phyloP scores from a whole-genome alignment of 2,113 vertebrate species.

The Pipra filicauda region DNA sequence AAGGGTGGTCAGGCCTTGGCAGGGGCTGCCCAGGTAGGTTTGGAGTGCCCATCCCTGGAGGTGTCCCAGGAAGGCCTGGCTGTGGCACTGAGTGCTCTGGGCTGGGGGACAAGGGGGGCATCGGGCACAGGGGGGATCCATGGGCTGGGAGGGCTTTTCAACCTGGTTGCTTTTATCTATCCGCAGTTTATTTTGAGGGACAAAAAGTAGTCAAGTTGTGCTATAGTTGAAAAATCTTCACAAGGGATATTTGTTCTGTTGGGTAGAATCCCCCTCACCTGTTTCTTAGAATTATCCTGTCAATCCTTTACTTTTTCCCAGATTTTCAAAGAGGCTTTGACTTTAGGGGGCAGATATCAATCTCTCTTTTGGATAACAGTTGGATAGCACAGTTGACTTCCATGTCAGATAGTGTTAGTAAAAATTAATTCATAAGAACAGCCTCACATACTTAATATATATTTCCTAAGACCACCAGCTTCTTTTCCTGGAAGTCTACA shows the following conservation, averaged over 20 bases:
- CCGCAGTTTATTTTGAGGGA: not conserved
- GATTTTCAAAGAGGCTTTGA: not conserved
- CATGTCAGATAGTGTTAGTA: not conserved
- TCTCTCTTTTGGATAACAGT: not conserved
- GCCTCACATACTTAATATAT: not conserved
- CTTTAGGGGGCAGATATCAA: not conserved
- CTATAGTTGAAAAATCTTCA: not conserved
- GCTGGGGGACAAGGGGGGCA: not conserved
- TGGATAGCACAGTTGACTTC: not conserved
- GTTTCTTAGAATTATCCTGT: conserved; percentile 11
- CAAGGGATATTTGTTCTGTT: not conserved
- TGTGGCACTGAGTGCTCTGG: not conserved
- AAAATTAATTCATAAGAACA: not conserved
- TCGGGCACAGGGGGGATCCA: accelerated
- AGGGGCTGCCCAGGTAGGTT: not conserved
- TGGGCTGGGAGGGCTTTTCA: not conserved
- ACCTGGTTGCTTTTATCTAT: not conserved
- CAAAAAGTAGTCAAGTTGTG: not conserved
- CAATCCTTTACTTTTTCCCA: not conserved
- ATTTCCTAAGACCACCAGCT: not conserved
- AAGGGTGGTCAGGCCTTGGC: not conserved
- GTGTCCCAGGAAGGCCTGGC: not conserved
- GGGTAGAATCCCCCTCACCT: not conserved
- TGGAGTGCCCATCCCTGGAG: not conserved
- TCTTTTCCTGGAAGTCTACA: not conserved